Base-by-base conservation (phyloP, 1,140 invertebrate species). In the Drosophila ananassae region DNA sequence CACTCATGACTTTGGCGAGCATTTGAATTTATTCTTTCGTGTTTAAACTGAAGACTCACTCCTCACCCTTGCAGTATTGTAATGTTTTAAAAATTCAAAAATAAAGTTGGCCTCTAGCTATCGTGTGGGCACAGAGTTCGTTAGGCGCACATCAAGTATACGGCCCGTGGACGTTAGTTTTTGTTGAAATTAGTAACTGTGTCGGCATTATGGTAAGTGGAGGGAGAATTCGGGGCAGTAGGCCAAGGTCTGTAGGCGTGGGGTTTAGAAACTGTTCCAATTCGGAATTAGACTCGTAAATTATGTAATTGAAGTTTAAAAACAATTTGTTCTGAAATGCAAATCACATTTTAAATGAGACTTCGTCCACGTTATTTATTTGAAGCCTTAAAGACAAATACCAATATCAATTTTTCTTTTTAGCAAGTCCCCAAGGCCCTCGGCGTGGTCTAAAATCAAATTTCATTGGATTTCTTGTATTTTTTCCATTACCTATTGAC, bases 1-100 rank as follows among this genome's bases (percentile, higher is more conserved):
- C 34, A 12, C 12, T n/a, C 34, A 37, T 37, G 34, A 73, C 13
- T 55, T 76, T 22, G 77, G 77, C 12, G 77, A 81, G 9, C 58
- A 67, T 17, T 32, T 80, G 0, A 60, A 28, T 17, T 0, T 50
- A 7, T 52, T 77, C 4, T 60, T 81, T 21, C 34, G 53, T n/a
- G 12, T 12, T 37, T 37, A 37, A 50, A 34, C 44, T 67, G 22
- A 60, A 8, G 25, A 28, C 4, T 28, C 5, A 37, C 34, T 37
- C 34, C 2, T 37, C 12, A n/a, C 12, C 37, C 3, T 41, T 41
- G 13, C 2, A 41, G 12, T n/a, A 37, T 9, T 9, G 32, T 12
- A 9, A 41, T 1, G n/a, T 13, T n/a, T 41, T 12, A 25, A 1
- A 12, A n/a, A 22, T 54, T 37, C 3, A 7, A 0, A 10, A 69